Percentiles rank a stretch among this genome's conserved stretches.
phyloP scores from a whole-genome alignment of 2,888 invertebrate genomes.

The Silvanus unidentatus region DNA sequence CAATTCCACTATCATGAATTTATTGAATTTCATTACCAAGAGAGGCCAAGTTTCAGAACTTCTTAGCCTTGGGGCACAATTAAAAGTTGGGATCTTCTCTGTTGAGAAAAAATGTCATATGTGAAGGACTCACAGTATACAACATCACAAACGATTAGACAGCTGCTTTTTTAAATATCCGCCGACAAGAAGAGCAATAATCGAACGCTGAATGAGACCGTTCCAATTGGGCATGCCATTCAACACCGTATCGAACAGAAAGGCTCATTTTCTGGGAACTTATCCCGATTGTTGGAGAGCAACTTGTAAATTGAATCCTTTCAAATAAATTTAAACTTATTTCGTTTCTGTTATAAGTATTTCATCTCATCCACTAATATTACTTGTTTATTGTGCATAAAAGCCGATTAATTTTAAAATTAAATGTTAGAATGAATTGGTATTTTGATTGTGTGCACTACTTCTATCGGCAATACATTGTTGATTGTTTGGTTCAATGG shows the following conservation, averaged over 20 bases:
- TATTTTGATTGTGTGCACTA: slow-evolving; percentile 15
- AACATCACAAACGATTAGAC: no score
- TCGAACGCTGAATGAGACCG: no score
- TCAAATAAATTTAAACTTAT: slow-evolving; percentile 23
- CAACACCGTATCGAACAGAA: slow-evolving; percentile 11
- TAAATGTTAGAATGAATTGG: slow-evolving; percentile 25
- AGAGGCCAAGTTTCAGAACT: no score
- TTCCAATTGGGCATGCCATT: no score
- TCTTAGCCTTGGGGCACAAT: no score
- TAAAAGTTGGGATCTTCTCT: no score
- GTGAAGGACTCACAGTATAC: no score
- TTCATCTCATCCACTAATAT: slow-evolving; percentile 19
- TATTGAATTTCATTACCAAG: no score
- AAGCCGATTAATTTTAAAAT: slow-evolving; percentile 29
- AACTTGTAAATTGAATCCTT: slow-evolving; percentile 34
- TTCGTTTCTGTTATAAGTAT: background rate
- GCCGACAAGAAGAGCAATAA: no score
- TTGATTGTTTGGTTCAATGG: slow-evolving; percentile 11
- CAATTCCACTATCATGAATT: no score
- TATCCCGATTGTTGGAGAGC: slow-evolving; percentile 29
- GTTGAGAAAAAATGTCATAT: no score
- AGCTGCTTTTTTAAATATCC: no score
- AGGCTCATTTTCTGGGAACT: slow-evolving; percentile 30
- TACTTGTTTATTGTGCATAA: slow-evolving; percentile 24
- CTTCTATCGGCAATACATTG: slow-evolving; percentile 14